A percentile compares a stretch with the other conserved stretches of the same genome.
Evolutionary conservation across 2,113 vertebrate species (phyloP).

Genomic region (Ptilorrhoa leucosticta): DNA sequence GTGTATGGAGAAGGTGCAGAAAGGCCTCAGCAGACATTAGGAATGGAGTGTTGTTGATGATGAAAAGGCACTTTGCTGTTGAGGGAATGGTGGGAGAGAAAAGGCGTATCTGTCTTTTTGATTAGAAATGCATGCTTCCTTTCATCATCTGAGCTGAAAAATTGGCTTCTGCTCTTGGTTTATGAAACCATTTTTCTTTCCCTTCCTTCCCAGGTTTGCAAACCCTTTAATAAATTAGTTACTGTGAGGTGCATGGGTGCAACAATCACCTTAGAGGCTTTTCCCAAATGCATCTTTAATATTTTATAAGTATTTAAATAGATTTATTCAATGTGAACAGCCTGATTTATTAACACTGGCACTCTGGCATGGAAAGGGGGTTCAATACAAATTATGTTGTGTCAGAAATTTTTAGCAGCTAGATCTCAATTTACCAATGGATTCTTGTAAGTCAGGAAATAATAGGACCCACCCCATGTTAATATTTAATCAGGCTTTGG

Average conservation of each 20-base stretch:
- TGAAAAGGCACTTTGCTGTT: slow-evolving; percentile 82
- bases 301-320: slow-evolving; percentile 86
- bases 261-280: slow-evolving; percentile 81
- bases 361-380: slow-evolving; percentile 60
- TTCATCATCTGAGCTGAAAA: slow-evolving; percentile 83
- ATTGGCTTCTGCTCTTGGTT: slow-evolving; percentile 82
- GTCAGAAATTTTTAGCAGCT: slow-evolving; percentile 69
- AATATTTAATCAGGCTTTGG: slow-evolving; percentile 55
- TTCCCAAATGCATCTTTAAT: slow-evolving; percentile 83
- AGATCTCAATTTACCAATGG: slow-evolving; percentile 62
- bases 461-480: slow-evolving; percentile 43
- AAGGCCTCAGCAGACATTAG: slow-evolving; percentile 79
- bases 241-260: slow-evolving; percentile 79
- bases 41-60: slow-evolving; percentile 82
- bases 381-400: slow-evolving; percentile 72
- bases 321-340: slow-evolving; percentile 79
- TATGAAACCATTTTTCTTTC: slow-evolving; percentile 84
- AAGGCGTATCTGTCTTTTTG: slow-evolving; percentile 84
- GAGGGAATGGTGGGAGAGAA: slow-evolving; percentile 78
- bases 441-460: slow-evolving; percentile 55
- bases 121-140: slow-evolving; percentile 85
- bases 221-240: slow-evolving; percentile 85
- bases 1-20: slow-evolving; percentile 76
- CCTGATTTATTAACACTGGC: slow-evolving; percentile 76
- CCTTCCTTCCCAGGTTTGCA: slow-evolving; percentile 82